A percentile compares a stretch with the other conserved stretches of the same genome.
phyloP scores from a whole-genome alignment of 2,113 vertebrate genomes.

The Mungos mungo region DNA sequence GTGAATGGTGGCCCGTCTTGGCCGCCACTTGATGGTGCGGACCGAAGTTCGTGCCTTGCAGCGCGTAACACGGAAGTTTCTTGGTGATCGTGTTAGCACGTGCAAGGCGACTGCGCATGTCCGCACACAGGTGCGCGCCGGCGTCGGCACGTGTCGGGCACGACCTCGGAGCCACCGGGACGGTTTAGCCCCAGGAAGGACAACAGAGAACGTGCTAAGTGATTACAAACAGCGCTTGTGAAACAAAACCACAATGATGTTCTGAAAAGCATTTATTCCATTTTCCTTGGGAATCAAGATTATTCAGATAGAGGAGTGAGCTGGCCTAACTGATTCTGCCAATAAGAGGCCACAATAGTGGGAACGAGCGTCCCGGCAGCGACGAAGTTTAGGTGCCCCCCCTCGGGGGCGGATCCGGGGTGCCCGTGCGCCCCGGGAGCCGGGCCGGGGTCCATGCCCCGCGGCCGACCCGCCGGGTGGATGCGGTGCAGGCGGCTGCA shows the following conservation, averaged over 20 bases:
- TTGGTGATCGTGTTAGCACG: background rate
- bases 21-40: fast-evolving
- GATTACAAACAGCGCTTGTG: background rate
- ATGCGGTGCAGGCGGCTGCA: background rate
- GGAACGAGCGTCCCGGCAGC: background rate
- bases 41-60: background rate
- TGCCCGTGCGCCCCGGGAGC: background rate
- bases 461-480: background rate
- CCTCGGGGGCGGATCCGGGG: background rate
- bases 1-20: fast-evolving
- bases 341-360: fast-evolving
- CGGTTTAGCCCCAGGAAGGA: background rate
- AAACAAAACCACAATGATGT: background rate
- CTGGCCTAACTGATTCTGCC: background rate
- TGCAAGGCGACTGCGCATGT: background rate
- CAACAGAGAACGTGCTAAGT: background rate
- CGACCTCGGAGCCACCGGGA: too few species aligned
- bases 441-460: background rate
- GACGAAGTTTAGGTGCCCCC: fast-evolving
- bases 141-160: background rate
- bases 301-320: background rate
- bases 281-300: background rate
- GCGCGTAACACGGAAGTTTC: background rate
- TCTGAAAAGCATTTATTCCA: background rate
- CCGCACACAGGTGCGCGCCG: background rate